Percentiles rank a stretch among this genome's conserved stretches.
These are phyloP conservation scores for Pseudomyrmex flavicornis DNA, from an alignment of 1,140 invertebrate genomes.

Conservation along the genomic window DNA sequence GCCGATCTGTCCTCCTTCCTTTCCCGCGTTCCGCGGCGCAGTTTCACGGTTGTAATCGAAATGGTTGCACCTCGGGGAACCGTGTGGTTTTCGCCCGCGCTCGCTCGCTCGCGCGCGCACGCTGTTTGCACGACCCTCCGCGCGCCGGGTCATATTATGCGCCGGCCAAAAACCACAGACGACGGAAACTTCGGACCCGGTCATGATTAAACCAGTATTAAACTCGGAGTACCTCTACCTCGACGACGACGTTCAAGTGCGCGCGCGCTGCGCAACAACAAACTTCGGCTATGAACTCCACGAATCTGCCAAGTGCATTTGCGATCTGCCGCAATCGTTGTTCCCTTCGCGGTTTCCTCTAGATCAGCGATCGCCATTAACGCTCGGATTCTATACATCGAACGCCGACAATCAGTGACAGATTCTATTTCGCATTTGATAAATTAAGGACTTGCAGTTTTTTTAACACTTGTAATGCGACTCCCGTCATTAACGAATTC, in stretches of 20 bases:
- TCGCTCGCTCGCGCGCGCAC: not conserved
- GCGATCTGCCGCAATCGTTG: slow-evolving; percentile 15
- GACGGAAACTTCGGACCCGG: slow-evolving; percentile 52
- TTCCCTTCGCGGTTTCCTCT: not conserved
- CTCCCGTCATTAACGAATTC: too few species aligned
- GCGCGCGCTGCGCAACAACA: slow-evolving; percentile 23
- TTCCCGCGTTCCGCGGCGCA: slow-evolving; percentile 24
- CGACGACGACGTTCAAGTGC: slow-evolving; percentile 40
- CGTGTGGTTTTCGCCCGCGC: slow-evolving; percentile 53
- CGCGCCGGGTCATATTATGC: slow-evolving; percentile 53
- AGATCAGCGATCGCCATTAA: slow-evolving; percentile 12
- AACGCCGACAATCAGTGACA: not conserved
- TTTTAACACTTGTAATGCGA: too few species aligned
- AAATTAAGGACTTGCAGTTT: too few species aligned
- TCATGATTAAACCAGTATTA: slow-evolving; percentile 66
- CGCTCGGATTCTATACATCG: not conserved
- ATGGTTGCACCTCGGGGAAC: slow-evolving; percentile 58
- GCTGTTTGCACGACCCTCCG: slow-evolving; percentile 60
- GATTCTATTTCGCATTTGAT: not conserved
- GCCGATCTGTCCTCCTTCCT: slow-evolving; percentile 22
- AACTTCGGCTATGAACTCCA: slow-evolving; percentile 51
- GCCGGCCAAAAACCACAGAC: slow-evolving; percentile 61
- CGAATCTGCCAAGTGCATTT: slow-evolving; percentile 54
- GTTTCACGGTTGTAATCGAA: slow-evolving; percentile 62
- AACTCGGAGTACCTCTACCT: slow-evolving; percentile 12